phyloP scores from a whole-genome alignment of 1,140 invertebrate species.

The Scaptomyza montana region DNA sequence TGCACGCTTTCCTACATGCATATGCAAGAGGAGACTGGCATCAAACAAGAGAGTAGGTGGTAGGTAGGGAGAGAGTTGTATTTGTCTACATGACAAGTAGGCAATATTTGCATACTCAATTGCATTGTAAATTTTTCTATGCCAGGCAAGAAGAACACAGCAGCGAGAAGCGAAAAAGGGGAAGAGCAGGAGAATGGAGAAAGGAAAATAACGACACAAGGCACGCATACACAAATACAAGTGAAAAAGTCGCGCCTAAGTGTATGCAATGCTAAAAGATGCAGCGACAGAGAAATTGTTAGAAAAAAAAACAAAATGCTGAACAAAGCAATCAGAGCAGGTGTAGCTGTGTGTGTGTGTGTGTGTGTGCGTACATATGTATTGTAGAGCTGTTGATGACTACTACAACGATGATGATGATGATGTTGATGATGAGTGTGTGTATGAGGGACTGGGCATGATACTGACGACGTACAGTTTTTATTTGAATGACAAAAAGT shows the following conservation, averaged over 20 bases:
- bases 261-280: slow-evolving; percentile 75
- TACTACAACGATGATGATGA: slow-evolving; percentile 14
- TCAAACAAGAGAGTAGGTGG: slow-evolving; percentile 5
- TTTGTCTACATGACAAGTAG: slow-evolving; percentile 81
- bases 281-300: slow-evolving; percentile 71
- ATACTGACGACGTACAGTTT: slow-evolving; percentile 77
- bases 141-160: slow-evolving; percentile 40
- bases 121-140: slow-evolving; percentile 83
- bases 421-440: neutral
- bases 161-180: neutral
- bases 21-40: slow-evolving; percentile 33
- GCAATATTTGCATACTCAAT: slow-evolving; percentile 83
- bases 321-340: slow-evolving; percentile 80
- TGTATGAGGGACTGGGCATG: slow-evolving; percentile 17
- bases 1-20: slow-evolving; percentile 8
- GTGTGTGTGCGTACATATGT: neutral
- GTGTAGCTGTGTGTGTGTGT: slow-evolving; percentile 30
- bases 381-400: slow-evolving; percentile 33
- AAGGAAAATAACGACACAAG: slow-evolving; percentile 19
- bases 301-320: slow-evolving; percentile 66
- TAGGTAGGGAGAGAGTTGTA: slow-evolving; percentile 30
- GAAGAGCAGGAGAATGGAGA: neutral
- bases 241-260: slow-evolving; percentile 73
- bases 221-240: slow-evolving; percentile 41
- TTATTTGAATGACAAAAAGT: slow-evolving; percentile 83